Evolutionary conservation across 2,888 invertebrate species (phyloP).

Genomic region (Brenthis daphne): DNA sequence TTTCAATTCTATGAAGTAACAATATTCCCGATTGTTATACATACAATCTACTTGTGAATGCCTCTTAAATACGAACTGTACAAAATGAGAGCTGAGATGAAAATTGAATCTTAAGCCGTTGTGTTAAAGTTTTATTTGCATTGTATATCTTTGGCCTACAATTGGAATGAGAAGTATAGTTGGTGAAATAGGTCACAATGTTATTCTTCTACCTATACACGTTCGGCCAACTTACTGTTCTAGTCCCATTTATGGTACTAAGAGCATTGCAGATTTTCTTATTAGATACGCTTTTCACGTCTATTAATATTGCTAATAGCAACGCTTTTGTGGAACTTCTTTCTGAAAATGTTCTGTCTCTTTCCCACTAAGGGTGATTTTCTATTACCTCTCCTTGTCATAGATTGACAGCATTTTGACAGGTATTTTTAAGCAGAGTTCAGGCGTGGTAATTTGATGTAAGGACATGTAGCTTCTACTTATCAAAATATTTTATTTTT

Average conservation of each 20-base stretch:
- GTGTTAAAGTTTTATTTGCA: conserved; percentile 29
- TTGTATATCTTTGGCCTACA: conserved; percentile 49
- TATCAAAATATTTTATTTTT: too few relatives aligned
- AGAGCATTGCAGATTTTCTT: conserved; percentile 7
- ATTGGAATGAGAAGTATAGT: conserved; percentile 55
- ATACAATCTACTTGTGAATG: conserved; percentile 28
- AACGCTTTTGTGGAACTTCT: too few relatives aligned
- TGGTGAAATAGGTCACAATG: conserved; percentile 62
- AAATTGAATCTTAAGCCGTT: conserved; percentile 20
- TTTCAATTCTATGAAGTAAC: conserved; percentile 22
- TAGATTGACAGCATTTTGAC: too few relatives aligned
- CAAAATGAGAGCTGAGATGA: conserved; percentile 1
- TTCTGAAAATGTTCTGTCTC: too few relatives aligned
- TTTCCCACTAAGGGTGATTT: too few relatives aligned
- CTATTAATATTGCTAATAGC: not conserved
- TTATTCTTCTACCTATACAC: conserved; percentile 34
- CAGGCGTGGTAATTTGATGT: too few relatives aligned
- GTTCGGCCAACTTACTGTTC: conserved; percentile 3
- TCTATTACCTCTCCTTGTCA: too few relatives aligned
- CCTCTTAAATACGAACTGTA: conserved; percentile 24
- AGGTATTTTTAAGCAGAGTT: too few relatives aligned
- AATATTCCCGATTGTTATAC: conserved; percentile 25
- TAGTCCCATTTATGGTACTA: conserved; percentile 22
- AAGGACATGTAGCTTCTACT: too few relatives aligned
- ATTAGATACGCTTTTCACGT: conserved; percentile 4